phyloP scores from a whole-genome alignment of 2,113 vertebrate genomes.

The Podarcis cretensis region DNA sequence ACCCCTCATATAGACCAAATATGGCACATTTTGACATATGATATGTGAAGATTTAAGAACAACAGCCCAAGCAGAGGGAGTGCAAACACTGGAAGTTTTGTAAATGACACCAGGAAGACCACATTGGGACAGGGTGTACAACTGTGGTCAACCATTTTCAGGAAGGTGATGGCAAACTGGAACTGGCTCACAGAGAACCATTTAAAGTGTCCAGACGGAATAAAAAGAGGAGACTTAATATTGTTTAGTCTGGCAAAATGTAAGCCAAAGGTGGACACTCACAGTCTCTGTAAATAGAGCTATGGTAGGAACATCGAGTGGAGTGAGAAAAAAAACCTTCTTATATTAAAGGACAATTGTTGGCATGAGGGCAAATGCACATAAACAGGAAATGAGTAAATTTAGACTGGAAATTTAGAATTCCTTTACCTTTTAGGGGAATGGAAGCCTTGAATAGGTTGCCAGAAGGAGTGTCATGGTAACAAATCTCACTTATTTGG shows the following conservation, averaged over 20 bases:
- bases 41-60: neutral
- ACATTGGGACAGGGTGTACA: neutral
- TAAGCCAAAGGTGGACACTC: neutral
- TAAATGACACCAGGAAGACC: neutral
- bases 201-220: neutral
- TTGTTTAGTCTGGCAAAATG: slow-evolving; percentile 10
- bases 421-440: neutral
- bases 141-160: neutral
- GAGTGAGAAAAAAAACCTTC: neutral
- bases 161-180: neutral
- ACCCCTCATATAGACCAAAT: neutral
- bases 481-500: neutral
- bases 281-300: neutral
- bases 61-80: neutral
- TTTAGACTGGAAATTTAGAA: neutral
- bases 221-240: neutral
- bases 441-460: neutral
- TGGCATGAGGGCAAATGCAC: neutral
- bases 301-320: neutral
- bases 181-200: neutral
- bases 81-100: neutral
- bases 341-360: slow-evolving; percentile 10
- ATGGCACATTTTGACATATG: neutral
- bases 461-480: neutral
- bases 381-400: slow-evolving; percentile 9